These are phyloP conservation scores for Nicator chloris DNA, from an alignment of 2,113 vertebrate species.

Conservation along the genomic window DNA sequence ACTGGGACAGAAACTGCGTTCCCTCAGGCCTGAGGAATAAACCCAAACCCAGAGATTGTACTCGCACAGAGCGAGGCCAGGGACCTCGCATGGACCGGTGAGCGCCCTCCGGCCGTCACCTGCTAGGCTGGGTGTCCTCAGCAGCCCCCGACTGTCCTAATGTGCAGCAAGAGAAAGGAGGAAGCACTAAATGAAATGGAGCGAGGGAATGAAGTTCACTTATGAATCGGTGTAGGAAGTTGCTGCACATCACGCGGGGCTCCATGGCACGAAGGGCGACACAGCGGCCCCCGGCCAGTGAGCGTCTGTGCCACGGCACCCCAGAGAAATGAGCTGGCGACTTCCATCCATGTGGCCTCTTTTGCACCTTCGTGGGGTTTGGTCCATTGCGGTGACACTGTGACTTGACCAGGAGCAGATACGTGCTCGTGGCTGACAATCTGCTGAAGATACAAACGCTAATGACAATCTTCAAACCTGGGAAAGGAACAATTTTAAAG, in stretches of 20 bases:
- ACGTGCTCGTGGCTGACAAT: accelerated
- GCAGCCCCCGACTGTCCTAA: too few species aligned
- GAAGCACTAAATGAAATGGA: neutral
- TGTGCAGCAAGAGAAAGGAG: too few species aligned
- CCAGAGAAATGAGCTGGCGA: accelerated
- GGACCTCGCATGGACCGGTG: accelerated
- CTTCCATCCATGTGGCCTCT: accelerated
- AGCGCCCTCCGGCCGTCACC: too few species aligned
- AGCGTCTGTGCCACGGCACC: accelerated
- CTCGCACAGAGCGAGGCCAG: too few species aligned
- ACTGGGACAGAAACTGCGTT: accelerated
- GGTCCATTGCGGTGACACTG: too few species aligned
- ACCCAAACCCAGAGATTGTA: too few species aligned
- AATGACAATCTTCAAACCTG: neutral
- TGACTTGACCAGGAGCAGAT: neutral
- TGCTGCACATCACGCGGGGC: too few species aligned
- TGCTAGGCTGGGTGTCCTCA: too few species aligned
- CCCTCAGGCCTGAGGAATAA: neutral
- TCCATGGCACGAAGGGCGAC: accelerated
- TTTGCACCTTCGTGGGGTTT: accelerated
- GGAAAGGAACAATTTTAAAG: neutral
- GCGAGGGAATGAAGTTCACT: accelerated
- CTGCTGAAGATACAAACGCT: too few species aligned
- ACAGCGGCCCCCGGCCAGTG: too few species aligned
- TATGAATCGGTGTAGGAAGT: too few species aligned